A percentile compares a stretch with the other conserved stretches of the same genome.
Evolutionary conservation across 2,113 vertebrate genomes (phyloP).

Genomic region (Hypomesus transpacificus): DNA sequence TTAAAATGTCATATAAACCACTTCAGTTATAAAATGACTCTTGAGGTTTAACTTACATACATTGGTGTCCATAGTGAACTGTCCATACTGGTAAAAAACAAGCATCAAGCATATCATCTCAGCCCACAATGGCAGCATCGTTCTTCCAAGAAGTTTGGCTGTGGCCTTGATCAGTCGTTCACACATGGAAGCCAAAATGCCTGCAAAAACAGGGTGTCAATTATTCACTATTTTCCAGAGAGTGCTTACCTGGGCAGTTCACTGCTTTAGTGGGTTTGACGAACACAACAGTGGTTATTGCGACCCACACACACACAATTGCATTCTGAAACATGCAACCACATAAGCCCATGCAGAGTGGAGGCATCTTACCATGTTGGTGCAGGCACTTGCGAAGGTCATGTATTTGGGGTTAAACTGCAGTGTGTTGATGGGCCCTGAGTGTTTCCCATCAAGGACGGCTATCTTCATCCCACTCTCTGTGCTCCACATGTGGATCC

Average conservation of each 20-base stretch:
- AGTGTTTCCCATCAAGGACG: constrained; percentile 93
- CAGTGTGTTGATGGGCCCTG: constrained; percentile 91
- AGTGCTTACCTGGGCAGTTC: no score
- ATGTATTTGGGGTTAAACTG: constrained; percentile 98
- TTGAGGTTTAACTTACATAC: background rate
- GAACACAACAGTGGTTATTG: no score
- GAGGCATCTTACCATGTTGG: constrained; percentile 85
- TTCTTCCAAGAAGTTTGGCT: background rate
- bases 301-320: no score
- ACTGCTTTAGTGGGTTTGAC: no score
- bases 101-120: background rate
- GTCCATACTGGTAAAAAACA: background rate
- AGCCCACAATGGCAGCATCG: background rate
- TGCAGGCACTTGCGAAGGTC: constrained; percentile 97
- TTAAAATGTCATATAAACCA: background rate
- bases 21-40: background rate
- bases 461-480: constrained; percentile 98
- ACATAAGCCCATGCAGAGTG: no score
- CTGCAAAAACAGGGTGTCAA: constrained; percentile 63
- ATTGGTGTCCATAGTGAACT: background rate
- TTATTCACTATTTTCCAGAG: background rate
- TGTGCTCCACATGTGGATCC: constrained; percentile 96
- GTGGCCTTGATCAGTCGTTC: constrained; percentile 73
- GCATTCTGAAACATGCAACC: no score
- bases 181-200: constrained; percentile 94